Percentiles rank a stretch among this genome's conserved stretches.
Evolutionary conservation across 2,888 invertebrate genomes (phyloP).

Genomic region (Amphipoea oculea): DNA sequence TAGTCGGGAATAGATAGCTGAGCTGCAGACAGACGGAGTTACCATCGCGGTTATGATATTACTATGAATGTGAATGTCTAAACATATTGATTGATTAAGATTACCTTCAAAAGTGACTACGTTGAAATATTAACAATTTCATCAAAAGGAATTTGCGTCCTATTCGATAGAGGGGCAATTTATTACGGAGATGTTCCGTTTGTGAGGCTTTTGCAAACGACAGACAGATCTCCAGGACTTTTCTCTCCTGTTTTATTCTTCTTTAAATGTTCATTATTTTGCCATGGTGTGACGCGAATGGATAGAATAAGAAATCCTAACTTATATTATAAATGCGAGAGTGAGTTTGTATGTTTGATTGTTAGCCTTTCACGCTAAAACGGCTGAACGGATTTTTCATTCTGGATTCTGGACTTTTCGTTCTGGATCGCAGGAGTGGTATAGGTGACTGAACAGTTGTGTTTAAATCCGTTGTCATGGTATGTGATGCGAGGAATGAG

Average conservation of each 20-base stretch:
- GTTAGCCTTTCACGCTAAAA: not conserved
- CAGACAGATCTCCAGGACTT: not conserved
- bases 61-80: constrained; percentile 10
- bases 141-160: constrained; percentile 39
- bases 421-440: too few species aligned
- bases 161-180: constrained; percentile 41
- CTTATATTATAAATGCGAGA: not conserved
- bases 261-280: not conserved
- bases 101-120: constrained; percentile 21
- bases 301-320: not conserved
- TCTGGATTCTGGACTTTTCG: too few species aligned
- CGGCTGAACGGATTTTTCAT: too few species aligned
- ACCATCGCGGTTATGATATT: not conserved
- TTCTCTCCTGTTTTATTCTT: not conserved
- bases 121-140: constrained; percentile 51
- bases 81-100: constrained; percentile 46
- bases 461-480: too few species aligned
- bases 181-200: constrained; percentile 31
- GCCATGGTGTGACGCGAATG: not conserved
- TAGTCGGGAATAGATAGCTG: too few species aligned
- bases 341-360: not conserved
- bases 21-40: not conserved
- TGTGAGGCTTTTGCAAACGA: constrained; percentile 6
- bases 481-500: too few species aligned
- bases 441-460: too few species aligned